These are phyloP conservation scores for Gyrodactylus bullatarudis DNA, from an alignment of 1,140 invertebrate genomes.

Conservation along the genomic window DNA sequence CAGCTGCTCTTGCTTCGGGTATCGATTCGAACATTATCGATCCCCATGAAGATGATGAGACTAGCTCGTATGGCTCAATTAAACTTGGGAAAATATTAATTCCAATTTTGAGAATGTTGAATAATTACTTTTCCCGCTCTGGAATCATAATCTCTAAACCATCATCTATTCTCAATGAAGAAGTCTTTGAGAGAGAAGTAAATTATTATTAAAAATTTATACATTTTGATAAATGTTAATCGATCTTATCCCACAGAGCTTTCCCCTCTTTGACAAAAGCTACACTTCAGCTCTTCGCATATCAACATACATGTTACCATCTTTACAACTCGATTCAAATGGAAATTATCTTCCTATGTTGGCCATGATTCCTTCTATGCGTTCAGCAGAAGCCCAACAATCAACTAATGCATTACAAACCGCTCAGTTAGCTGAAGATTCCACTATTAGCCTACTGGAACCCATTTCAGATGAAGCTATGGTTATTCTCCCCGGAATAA, in stretches of 20 bases:
- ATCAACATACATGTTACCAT: background rate
- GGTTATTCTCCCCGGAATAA: background rate
- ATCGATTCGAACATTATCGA: background rate
- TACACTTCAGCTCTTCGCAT: background rate
- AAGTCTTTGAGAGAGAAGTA: background rate
- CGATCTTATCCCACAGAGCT: background rate
- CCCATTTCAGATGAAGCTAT: background rate
- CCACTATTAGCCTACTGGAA: background rate
- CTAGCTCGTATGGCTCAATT: background rate
- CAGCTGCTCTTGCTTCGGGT: background rate
- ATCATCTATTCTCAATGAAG: background rate
- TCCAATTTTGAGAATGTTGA: background rate
- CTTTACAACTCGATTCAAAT: background rate
- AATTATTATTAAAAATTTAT: background rate
- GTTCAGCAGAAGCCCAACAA: background rate
- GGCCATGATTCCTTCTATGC: background rate
- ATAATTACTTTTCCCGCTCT: background rate
- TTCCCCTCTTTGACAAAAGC: background rate
- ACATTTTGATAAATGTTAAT: background rate
- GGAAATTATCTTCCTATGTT: background rate
- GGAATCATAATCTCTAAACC: background rate
- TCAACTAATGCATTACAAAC: background rate
- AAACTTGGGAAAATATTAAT: background rate
- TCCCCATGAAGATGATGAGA: background rate
- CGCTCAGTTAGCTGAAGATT: background rate